Evolutionary conservation across 1,140 invertebrate genomes (phyloP), one percentile per base, ranked within the genome.

Genomic region (Scaptomyza pallida): DNA sequence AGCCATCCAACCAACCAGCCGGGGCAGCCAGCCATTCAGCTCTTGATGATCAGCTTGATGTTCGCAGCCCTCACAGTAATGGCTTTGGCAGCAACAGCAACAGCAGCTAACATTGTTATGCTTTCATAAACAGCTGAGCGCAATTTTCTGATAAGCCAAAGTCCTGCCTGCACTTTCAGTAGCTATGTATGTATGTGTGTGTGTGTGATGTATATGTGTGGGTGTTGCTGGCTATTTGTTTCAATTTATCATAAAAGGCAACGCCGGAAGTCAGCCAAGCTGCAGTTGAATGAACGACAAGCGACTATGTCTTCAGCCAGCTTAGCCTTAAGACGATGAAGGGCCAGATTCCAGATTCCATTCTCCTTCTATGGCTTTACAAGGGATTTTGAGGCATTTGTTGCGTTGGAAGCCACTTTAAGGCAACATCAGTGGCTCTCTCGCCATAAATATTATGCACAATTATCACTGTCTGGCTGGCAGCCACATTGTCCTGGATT

Each of bases 111-210:
- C 82, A 86, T 78, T 86, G 82, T 86, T 86, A 88, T 88, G 82
- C 82, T 86, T 86, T 86, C 82, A 86, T 86, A 86, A 86, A 86
- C 82, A 86, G 82, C 82, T 86, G 82, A 86, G 82, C 82, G 82
- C 82, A 86, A 86, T 86, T 86, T 86, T 86, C 82, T 86, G 82
- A 86, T 86, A 86, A 86, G 82, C 81, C 65, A 64, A 26, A 61
- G 56, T 88, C 74, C 78, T 75, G 72, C 13, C 56, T 57, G 41
- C 52, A 63, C 52, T 57, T 30, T 62, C 21, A 13, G 13, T 41
- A 13, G 10, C 15, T 55, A 15, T 41, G 21, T 16, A n/a, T 35
- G 68, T 55, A 16, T 59, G 48, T 8, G 23, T 60, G 19, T 48
- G 52, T 43, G 26, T 43, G 44, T 41, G 23, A 62, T 59, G 65